Evolutionary conservation across 2,888 invertebrate species (phyloP).

Genomic region (Odontomyia ornata): DNA sequence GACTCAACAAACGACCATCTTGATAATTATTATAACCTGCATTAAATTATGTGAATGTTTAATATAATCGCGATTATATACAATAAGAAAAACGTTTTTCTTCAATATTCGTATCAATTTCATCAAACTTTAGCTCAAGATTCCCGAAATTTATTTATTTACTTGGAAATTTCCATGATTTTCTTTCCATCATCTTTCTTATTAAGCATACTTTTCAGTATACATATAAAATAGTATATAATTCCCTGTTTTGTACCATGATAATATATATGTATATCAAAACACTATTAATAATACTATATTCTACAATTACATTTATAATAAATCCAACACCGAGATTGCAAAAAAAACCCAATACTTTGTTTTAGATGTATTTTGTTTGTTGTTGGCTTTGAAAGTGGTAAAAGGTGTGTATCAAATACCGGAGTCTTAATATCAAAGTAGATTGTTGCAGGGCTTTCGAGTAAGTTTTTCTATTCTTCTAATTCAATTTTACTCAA

Average conservation of each 20-base stretch:
- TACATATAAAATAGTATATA: conserved; percentile 16
- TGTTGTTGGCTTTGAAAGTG: conserved; percentile 18
- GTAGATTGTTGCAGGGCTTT: conserved; percentile 12
- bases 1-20: too few relatives aligned
- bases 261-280: conserved; percentile 41
- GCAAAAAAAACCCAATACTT: conserved; percentile 86
- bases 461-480: too few relatives aligned
- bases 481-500: conserved; percentile 37
- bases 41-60: too few relatives aligned
- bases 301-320: conserved; percentile 51
- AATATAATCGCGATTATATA: too few relatives aligned
- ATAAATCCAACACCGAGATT: conserved; percentile 75
- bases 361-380: conserved; percentile 65
- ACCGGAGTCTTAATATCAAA: background rate
- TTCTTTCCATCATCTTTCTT: too few relatives aligned
- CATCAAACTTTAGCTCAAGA: background rate
- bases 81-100: too few relatives aligned
- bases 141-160: background rate
- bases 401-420: conserved; percentile 24
- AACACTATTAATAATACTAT: conserved; percentile 40
- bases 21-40: too few relatives aligned
- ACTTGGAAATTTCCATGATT: conserved; percentile 21
- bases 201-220: conserved; percentile 20
- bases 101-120: background rate
- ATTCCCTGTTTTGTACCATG: conserved; percentile 26